Conservation (phyloP, 2,888 invertebrate species). For the Machimus rusticus region DNA sequence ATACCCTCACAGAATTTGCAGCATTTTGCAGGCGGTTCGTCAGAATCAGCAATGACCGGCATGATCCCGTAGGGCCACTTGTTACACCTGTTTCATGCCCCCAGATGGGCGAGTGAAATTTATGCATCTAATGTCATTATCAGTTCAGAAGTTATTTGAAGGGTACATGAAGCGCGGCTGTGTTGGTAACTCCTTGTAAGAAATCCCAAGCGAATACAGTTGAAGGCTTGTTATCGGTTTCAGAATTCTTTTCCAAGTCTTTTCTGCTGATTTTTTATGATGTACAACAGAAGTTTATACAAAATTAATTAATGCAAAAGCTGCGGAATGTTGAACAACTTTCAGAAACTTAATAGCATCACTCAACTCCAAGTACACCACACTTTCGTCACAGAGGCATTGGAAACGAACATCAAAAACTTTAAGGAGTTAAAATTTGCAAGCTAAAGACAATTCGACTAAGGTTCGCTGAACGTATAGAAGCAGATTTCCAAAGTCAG, state of each 20-base stretch:
- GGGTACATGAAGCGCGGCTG: neutral
- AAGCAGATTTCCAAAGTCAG: neutral
- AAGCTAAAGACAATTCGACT: neutral
- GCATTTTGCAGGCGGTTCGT: conserved; percentile 87
- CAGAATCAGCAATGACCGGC: conserved; percentile 72
- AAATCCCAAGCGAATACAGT: neutral
- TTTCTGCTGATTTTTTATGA: neutral
- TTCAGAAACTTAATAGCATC: neutral
- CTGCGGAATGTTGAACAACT: conserved; percentile 29
- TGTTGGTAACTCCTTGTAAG: neutral
- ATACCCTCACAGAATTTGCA: conserved; percentile 92
- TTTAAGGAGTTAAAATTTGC: neutral
- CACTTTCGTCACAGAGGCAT: neutral
- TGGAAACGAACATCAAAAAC: neutral
- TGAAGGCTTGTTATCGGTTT: neutral
- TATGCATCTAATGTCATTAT: conserved; percentile 42
- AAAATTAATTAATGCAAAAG: neutral
- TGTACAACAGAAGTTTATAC: neutral
- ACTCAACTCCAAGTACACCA: conserved; percentile 30
- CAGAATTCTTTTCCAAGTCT: neutral
- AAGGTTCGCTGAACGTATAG: neutral
- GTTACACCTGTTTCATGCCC: conserved; percentile 49
- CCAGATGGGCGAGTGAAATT: conserved; percentile 42
- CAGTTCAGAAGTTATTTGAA: neutral
- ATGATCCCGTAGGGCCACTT: conserved; percentile 64